Conservation (phyloP, 2,113 vertebrate genomes). For the Pelecanus crispus region DNA sequence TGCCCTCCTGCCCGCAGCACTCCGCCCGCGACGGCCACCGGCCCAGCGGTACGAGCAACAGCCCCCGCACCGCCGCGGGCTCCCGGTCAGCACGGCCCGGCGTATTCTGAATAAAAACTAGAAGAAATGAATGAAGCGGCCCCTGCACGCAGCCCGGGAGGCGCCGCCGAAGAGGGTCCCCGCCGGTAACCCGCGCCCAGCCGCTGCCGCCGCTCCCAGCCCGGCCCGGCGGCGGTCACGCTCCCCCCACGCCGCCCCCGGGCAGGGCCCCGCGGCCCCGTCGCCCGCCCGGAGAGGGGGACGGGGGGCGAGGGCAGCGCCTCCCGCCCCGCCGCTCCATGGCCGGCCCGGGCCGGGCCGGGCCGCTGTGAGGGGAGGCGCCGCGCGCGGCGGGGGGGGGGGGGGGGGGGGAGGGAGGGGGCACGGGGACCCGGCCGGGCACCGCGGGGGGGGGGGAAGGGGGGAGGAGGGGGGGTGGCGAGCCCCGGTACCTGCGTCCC, state of each 20-base stretch:
- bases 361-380: background rate
- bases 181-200: background rate
- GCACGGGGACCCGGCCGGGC: too few species aligned
- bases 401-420: too few species aligned
- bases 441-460: too few species aligned
- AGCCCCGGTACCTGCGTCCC: background rate
- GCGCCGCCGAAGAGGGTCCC: background rate
- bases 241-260: too few species aligned
- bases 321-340: background rate
- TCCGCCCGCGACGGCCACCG: background rate
- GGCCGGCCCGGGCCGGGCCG: background rate
- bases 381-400: too few species aligned
- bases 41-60: fast-evolving
- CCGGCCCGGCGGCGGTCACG: too few species aligned
- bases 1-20: background rate
- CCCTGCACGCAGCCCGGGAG: background rate
- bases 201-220: background rate
- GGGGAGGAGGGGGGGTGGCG: background rate
- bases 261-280: background rate
- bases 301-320: background rate
- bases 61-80: background rate
- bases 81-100: background rate
- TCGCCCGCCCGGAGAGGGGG: background rate
- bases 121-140: background rate
- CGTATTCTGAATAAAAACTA: fast-evolving